A percentile compares a stretch with the other conserved stretches of the same genome.
Conservation (phyloP, 1,140 invertebrate species). For the Euura lappo region DNA sequence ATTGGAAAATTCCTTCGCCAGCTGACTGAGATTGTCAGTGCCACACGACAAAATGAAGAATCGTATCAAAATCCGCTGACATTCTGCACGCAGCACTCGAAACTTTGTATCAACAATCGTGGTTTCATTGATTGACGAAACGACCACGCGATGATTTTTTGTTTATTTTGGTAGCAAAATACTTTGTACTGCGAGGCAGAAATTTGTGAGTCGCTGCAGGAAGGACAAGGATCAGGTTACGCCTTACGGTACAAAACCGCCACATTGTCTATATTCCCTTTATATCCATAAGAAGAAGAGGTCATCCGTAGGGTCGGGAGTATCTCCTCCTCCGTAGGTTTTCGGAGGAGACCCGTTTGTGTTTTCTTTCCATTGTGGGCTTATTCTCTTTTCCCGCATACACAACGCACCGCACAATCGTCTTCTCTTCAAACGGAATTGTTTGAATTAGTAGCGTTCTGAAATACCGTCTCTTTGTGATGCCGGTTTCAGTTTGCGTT, state of each 20-base stretch:
- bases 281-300: background rate
- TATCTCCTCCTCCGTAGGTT: background rate
- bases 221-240: slow-evolving; percentile 6
- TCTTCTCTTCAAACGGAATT: background rate
- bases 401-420: background rate
- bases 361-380: background rate
- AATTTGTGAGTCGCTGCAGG: background rate
- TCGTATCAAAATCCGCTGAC: background rate
- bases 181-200: no score
- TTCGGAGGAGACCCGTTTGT: background rate
- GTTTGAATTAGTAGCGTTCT: slow-evolving; percentile 2
- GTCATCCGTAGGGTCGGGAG: background rate
- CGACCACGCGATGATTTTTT: no score
- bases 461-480: slow-evolving; percentile 1
- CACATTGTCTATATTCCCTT: slow-evolving; percentile 7
- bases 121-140: no score
- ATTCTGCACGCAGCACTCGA: background rate
- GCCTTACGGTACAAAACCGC: slow-evolving; percentile 1
- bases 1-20: background rate
- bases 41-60: background rate
- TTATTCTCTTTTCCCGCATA: background rate
- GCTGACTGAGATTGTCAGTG: background rate
- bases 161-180: no score
- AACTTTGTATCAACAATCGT: no score
- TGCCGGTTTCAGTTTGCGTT: slow-evolving; percentile 4